Percentiles rank a stretch among this genome's conserved stretches.
Evolutionary conservation across 2,888 invertebrate species (phyloP).

Genomic region (Lithosia quadra): DNA sequence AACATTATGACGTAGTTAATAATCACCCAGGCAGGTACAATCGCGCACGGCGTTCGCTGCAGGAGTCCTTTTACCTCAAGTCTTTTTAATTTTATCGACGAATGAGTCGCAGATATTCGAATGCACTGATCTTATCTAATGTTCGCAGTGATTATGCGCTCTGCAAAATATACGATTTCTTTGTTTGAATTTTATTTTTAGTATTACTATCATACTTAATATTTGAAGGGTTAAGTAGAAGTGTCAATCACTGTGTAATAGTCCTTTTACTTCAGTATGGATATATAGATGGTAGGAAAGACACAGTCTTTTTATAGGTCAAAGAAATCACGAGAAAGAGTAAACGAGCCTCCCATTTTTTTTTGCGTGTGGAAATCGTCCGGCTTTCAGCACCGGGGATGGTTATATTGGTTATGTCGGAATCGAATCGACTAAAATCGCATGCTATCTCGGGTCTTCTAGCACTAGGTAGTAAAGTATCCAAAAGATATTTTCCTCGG

Average conservation of each 20-base stretch:
- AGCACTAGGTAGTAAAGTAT: too few species aligned
- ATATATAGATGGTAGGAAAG: not conserved
- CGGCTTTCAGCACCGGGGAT: too few species aligned
- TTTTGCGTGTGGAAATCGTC: too few species aligned
- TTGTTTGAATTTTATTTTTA: slow-evolving; percentile 18
- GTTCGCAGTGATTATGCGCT: slow-evolving; percentile 74
- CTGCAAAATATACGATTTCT: slow-evolving; percentile 37
- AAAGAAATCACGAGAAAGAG: not conserved
- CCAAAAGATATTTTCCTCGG: too few species aligned
- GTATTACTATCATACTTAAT: not conserved
- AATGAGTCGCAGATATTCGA: slow-evolving; percentile 55
- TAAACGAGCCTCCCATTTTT: too few species aligned
- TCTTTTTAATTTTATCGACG: slow-evolving; percentile 35
- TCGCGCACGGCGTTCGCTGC: slow-evolving; percentile 54
- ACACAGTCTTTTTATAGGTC: not conserved
- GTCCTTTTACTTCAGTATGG: not conserved
- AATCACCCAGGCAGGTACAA: slow-evolving; percentile 68
- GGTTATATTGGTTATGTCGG: too few species aligned
- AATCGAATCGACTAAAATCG: too few species aligned
- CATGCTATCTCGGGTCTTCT: too few species aligned
- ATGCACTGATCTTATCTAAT: slow-evolving; percentile 72
- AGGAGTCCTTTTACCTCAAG: slow-evolving; percentile 55
- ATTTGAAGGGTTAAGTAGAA: not conserved
- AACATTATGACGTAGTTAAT: slow-evolving; percentile 72
- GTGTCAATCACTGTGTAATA: not conserved